A percentile compares a stretch with the other conserved stretches of the same genome.
These are phyloP conservation scores for Microtus ochrogaster DNA, from an alignment of 2,113 vertebrate species.

Conservation along the genomic window DNA sequence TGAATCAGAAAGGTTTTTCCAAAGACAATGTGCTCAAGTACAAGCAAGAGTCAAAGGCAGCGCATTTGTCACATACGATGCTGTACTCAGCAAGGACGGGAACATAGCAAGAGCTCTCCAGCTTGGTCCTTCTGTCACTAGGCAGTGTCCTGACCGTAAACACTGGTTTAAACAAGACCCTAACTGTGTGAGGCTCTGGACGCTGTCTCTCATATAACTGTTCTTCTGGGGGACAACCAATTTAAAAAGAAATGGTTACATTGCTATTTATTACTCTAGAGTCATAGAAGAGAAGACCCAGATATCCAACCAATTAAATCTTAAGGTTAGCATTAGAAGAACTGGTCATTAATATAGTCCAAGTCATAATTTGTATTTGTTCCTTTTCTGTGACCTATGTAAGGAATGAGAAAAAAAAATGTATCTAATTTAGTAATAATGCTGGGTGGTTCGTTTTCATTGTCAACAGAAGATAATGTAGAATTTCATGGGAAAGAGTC, in stretches of 20 bases:
- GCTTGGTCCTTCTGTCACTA: background rate
- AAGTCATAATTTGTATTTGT: background rate
- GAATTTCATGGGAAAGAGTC: background rate
- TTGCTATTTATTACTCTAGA: background rate
- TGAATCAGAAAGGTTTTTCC: conserved; percentile 8
- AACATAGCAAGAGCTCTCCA: background rate
- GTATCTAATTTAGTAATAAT: background rate
- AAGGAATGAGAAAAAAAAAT: conserved; percentile 41
- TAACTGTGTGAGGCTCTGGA: background rate
- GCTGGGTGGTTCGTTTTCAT: background rate
- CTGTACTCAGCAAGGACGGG: background rate
- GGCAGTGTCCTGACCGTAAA: background rate
- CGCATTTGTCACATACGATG: background rate
- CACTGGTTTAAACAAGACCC: background rate
- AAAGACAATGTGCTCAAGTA: background rate
- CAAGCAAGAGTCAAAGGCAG: background rate
- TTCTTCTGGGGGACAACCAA: background rate
- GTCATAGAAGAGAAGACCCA: background rate
- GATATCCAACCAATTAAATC: background rate
- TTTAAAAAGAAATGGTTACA: background rate
- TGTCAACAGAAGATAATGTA: background rate
- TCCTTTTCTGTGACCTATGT: background rate
- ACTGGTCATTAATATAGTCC: background rate
- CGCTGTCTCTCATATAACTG: background rate
- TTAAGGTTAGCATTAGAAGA: background rate